Evolutionary conservation across 2,888 invertebrate genomes (phyloP).

Genomic region (Tetrapedia diversipes): DNA sequence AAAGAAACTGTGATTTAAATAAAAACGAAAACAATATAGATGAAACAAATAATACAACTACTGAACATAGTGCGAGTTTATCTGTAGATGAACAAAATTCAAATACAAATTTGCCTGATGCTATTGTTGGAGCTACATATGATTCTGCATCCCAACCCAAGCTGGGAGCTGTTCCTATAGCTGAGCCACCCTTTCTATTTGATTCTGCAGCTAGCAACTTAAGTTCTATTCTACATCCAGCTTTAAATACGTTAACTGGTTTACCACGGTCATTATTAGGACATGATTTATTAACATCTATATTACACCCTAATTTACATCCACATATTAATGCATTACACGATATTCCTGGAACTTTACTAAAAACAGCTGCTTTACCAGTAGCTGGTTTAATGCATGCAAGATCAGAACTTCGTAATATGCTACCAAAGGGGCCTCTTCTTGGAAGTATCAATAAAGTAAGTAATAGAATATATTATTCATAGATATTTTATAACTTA

Average conservation of each 20-base stretch:
- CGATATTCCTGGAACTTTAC: conserved; percentile 12
- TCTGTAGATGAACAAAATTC: background rate
- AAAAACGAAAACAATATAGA: conserved; percentile 17
- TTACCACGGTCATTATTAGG: background rate
- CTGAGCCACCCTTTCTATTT: background rate
- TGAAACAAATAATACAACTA: conserved; percentile 21
- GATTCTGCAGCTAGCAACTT: background rate
- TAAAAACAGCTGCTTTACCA: conserved; percentile 25
- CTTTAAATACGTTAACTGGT: background rate
- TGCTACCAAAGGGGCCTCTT: conserved; percentile 14
- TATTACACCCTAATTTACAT: conserved; percentile 42
- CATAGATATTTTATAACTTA: background rate
- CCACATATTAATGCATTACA: conserved; percentile 15
- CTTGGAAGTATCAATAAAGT: conserved; percentile 24
- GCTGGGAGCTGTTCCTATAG: background rate
- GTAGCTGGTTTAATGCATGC: conserved; percentile 15
- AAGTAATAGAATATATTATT: conserved; percentile 17
- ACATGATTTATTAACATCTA: conserved; percentile 21
- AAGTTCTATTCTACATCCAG: background rate
- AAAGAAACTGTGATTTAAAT: conserved; percentile 21
- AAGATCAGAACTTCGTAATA: conserved; percentile 4
- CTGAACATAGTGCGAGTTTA: background rate
- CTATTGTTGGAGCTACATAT: conserved; percentile 14
- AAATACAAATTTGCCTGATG: conserved; percentile 12
- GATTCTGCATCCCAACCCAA: background rate